Base-by-base conservation (phyloP, 2,113 vertebrate genomes). In the Stercorarius parasiticus region DNA sequence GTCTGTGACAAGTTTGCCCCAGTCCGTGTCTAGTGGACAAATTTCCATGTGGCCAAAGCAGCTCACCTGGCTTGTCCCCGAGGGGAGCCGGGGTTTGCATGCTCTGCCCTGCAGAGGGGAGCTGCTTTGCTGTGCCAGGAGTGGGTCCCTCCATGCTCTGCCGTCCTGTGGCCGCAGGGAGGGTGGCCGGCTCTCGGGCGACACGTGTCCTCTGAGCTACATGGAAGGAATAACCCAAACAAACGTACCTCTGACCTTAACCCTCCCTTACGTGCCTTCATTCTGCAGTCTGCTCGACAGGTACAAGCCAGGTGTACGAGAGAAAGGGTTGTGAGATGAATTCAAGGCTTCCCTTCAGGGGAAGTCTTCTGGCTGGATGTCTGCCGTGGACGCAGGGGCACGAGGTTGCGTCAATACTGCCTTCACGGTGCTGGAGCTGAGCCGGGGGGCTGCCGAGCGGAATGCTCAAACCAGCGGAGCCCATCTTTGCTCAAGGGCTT, bases 341-440 rank as follows among this genome's bases (percentile, higher is more conserved):
- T 59, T 26, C 64, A 13, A 43, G 87, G 52, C 65, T 82, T 79
- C 56, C 55, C 47, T 30, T 36, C 22, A 13, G 32, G 55, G 40
- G 1, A 3, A 15, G 20, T 5, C 65, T 50, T 26, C 70, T 50
- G 61, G 58, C 43, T 82, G 79, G 58, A 7, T 23, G 61, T 25
- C 34, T 78, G 0, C 69, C 32, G 15, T 6, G 36, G 34, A 9
- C 5, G 13, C 49, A 11, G 62, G 30, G 19, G 8, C 9, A 0
- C 4, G 65, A 69, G 43, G 69, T 13, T 47, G 77, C 42, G 18
- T 34, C 69, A 9, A 1, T 4, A 0, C 69, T 47, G 86, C 59
- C 42, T 27, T 47, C 64, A 5, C 38, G 4, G 4, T 0, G 11
- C 47, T 38, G 0, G 49, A 59, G 59, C 67, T 0, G 13, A 69